Base-by-base conservation (phyloP, 2,113 vertebrate species). In the Eurypyga helias region DNA sequence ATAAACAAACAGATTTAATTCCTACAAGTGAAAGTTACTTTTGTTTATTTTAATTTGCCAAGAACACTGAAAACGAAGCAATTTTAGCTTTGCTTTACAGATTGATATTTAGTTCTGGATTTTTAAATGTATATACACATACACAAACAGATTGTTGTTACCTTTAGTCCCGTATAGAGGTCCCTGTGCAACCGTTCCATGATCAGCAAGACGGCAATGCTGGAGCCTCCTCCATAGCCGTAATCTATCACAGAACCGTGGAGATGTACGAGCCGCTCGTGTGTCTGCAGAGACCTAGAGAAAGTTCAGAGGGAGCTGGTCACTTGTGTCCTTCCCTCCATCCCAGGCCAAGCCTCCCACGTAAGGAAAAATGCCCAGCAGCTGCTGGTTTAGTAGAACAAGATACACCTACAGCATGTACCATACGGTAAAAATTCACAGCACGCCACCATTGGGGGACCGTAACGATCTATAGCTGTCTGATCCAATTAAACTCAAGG, bases 171-270 rank as follows among this genome's bases (percentile, higher is more conserved):
- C 0, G 99, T 99, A 92, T 99, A 99, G 82, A 99, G 99, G 92
- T 99, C 99, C 94, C 99, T 98, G 97, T 99, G 99, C 26, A 99
- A 97, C 51, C 99, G 98, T 92, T 99, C 99, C 99, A 99, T 99
- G 66, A 99, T 99, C 24, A 99, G 98, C 80, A 99, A 97, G 86
- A 99, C 99, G 0, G 99, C 99, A 2, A 99, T 99, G 97, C 99
- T 99, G 93, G 99, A 99, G 93, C 99, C 99, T 4, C 97, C 99
- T 1, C 98, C 99, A 1, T 99, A 99, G 61, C 97, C 98, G 88
- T 99, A 99, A 95, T 99, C 99, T 9, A 99, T 99, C 62, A 99
- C 99, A 0, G 99, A 99, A 2, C 99, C 99, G 1, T 99, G 99
- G 46, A 99, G 98, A 87, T 99, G 99, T 15, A 99, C 99, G 2